A percentile compares a stretch with the other conserved stretches of the same genome.
These are phyloP conservation scores for Notodonta dromedarius DNA, from an alignment of 2,888 invertebrate genomes.

Conservation along the genomic window DNA sequence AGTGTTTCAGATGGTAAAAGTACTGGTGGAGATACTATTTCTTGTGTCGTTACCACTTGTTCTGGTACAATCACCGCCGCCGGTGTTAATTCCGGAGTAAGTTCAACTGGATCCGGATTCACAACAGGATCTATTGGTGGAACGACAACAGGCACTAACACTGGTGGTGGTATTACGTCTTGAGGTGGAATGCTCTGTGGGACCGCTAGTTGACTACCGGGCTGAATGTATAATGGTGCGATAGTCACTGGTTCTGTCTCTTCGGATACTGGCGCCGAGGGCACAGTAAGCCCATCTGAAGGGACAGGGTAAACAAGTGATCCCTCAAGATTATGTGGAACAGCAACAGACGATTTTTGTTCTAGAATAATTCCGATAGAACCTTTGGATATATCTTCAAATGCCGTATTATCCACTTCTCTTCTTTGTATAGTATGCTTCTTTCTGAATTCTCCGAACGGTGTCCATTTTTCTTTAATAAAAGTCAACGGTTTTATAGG, in stretches of 20 bases:
- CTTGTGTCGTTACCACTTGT: slow-evolving; percentile 5
- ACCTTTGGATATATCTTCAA: background rate
- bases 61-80: slow-evolving; percentile 20
- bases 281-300: slow-evolving; percentile 7
- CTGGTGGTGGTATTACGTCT: slow-evolving; percentile 1
- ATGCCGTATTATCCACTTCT: slow-evolving; percentile 14
- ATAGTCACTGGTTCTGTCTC: slow-evolving; percentile 2
- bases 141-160: slow-evolving; percentile 6
- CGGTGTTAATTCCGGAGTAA: background rate
- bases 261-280: slow-evolving; percentile 12
- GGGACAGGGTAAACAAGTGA: background rate
- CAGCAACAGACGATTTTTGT: background rate
- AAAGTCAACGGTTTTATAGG: slow-evolving; percentile 52
- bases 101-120: slow-evolving; percentile 8
- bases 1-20: background rate
- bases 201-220: background rate
- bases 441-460: slow-evolving; percentile 53
- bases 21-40: background rate
- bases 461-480: slow-evolving; percentile 57
- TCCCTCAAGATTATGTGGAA: background rate
- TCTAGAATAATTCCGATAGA: background rate
- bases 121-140: background rate
- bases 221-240: slow-evolving; percentile 3
- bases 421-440: slow-evolving; percentile 38
- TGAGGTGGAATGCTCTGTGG: background rate